Conservation (phyloP, 2,113 vertebrate genomes). For the Semnornis frantzii region DNA sequence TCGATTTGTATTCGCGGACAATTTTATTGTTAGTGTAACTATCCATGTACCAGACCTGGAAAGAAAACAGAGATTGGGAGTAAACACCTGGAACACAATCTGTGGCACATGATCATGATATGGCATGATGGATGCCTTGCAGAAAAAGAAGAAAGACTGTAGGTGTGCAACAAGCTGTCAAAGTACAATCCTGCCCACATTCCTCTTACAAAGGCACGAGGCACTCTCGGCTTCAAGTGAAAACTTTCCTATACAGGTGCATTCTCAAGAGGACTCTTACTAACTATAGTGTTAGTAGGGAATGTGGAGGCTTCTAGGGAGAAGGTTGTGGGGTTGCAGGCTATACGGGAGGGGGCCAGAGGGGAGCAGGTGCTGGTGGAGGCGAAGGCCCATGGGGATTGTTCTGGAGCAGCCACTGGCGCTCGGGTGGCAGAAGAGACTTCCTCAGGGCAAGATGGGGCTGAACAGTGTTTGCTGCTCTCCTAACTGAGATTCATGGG, state of each 20-base stretch:
- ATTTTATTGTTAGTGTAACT: constrained; percentile 97
- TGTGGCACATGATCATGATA: not conserved
- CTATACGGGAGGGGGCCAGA: too few relatives aligned
- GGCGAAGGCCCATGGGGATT: not conserved
- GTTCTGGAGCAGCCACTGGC: not conserved
- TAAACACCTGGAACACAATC: not conserved
- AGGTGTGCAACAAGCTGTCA: not conserved
- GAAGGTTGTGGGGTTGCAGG: not conserved
- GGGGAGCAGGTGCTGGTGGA: not conserved
- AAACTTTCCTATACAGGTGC: not conserved
- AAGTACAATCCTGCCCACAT: not conserved
- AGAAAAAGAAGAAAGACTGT: not conserved
- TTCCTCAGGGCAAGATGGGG: not conserved
- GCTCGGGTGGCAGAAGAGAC: not conserved
- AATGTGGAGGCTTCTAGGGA: not conserved
- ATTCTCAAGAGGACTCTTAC: not conserved
- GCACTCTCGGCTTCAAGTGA: not conserved
- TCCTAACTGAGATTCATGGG: not conserved
- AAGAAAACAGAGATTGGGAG: not conserved
- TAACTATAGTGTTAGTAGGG: not conserved
- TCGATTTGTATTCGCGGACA: constrained; percentile 94
- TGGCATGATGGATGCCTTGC: not conserved
- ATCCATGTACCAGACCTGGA: constrained; percentile 98
- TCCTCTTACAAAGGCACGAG: not conserved
- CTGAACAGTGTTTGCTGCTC: not conserved